Evolutionary conservation across 2,888 invertebrate species (phyloP).

Genomic region (Drosophila lutescens): DNA sequence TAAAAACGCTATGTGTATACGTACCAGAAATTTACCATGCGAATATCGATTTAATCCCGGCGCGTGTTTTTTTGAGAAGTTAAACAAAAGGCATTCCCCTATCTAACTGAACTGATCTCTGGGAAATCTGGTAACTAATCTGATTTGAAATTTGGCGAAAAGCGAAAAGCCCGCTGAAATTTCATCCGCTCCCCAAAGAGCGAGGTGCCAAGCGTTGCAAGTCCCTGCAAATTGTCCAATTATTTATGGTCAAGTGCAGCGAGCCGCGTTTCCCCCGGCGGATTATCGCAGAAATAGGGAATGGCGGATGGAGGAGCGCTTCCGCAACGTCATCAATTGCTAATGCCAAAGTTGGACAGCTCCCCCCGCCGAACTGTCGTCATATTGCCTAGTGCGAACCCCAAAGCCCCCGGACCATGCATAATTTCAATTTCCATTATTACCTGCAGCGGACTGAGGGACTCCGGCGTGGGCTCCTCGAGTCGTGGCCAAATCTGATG

Average conservation of each 20-base stretch:
- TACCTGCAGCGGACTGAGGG: constrained; percentile 90
- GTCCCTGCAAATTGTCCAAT: constrained; percentile 43
- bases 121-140: no score
- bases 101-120: not conserved
- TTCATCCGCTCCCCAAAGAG: not conserved
- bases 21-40: no score
- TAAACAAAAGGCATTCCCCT: no score
- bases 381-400: not conserved
- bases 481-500: constrained; percentile 92
- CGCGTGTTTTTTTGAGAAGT: no score
- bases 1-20: no score
- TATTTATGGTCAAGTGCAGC: constrained; percentile 43
- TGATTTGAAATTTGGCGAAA: not conserved
- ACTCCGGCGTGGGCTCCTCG: constrained; percentile 86
- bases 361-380: not conserved
- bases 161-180: not conserved
- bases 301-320: not conserved
- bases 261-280: constrained; percentile 1
- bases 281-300: not conserved
- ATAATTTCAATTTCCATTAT: constrained; percentile 51
- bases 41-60: no score
- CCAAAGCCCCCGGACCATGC: not conserved
- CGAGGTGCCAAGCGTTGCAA: constrained; percentile 50
- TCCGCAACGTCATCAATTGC: constrained; percentile 28
- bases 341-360: constrained; percentile 31